Evolutionary conservation across 2,113 vertebrate genomes (phyloP).

Genomic region (Lepisosteus oculatus): DNA sequence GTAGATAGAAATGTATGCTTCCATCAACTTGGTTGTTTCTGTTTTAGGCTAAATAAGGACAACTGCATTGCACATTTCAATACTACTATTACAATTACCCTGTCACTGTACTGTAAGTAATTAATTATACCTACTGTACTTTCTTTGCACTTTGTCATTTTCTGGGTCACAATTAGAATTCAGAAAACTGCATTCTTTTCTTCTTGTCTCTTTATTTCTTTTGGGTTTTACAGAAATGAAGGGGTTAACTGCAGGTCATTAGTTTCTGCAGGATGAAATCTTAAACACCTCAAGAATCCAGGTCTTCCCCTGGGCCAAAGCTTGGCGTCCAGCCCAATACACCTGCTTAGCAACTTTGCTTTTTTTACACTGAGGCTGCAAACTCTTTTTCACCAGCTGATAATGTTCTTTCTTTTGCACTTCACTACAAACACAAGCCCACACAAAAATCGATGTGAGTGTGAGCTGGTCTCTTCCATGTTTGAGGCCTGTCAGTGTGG

Average conservation of each 20-base stretch:
- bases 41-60: too few species aligned
- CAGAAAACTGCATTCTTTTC: background rate
- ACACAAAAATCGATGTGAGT: background rate
- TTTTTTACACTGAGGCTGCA: background rate
- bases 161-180: too few species aligned
- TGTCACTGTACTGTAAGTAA: too few species aligned
- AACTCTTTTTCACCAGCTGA: background rate
- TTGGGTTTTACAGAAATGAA: background rate
- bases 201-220: background rate
- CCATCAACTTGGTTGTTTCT: too few species aligned
- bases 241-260: background rate
- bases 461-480: background rate
- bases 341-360: background rate
- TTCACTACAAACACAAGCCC: background rate
- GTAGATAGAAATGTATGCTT: too few species aligned
- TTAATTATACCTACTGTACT: too few species aligned
- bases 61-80: too few species aligned
- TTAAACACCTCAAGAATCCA: slow-evolving; percentile 11
- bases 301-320: background rate
- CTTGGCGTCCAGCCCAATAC: slow-evolving; percentile 1
- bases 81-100: too few species aligned
- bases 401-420: background rate
- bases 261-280: slow-evolving; percentile 10
- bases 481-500: background rate
- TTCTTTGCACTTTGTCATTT: too few species aligned